Percentiles rank a stretch among this genome's conserved stretches.
These are phyloP conservation scores for Eupithecia centaureata DNA, from an alignment of 2,888 invertebrate species.

Conservation along the genomic window DNA sequence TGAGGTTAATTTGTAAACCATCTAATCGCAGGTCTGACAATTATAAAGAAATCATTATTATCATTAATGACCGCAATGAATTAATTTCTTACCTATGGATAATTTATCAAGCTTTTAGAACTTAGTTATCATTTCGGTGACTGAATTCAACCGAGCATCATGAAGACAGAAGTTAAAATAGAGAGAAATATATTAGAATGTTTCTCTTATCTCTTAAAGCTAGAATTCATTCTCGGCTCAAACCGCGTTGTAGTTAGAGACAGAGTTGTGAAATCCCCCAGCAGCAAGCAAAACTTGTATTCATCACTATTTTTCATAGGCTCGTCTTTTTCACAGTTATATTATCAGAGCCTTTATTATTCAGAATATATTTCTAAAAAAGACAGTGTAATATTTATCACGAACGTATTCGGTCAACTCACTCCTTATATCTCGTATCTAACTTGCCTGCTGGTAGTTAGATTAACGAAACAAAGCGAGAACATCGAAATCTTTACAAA, in stretches of 20 bases:
- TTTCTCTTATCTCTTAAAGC: constrained; percentile 45
- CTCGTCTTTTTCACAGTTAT: constrained; percentile 40
- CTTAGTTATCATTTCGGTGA: neutral
- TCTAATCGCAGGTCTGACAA: neutral
- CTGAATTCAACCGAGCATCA: neutral
- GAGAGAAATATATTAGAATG: constrained; percentile 24
- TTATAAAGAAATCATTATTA: neutral
- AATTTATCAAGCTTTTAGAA: neutral
- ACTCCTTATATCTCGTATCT: constrained; percentile 44
- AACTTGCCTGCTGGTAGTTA: constrained; percentile 40
- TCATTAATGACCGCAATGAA: neutral
- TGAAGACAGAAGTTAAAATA: neutral
- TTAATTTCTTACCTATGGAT: too few relatives aligned
- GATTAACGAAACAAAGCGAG: constrained; percentile 41
- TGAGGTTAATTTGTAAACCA: too few relatives aligned
- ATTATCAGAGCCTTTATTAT: constrained; percentile 41
- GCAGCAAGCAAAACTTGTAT: constrained; percentile 46
- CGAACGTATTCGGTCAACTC: neutral
- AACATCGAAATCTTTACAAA: constrained; percentile 43
- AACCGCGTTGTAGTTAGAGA: constrained; percentile 45
- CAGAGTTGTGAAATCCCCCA: constrained; percentile 36
- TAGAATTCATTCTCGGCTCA: constrained; percentile 47
- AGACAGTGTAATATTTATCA: constrained; percentile 33
- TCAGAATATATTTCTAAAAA: constrained; percentile 29
- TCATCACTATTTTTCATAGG: constrained; percentile 44